phyloP scores from a whole-genome alignment of 2,888 invertebrate species.

The Loripinus fragilis region DNA sequence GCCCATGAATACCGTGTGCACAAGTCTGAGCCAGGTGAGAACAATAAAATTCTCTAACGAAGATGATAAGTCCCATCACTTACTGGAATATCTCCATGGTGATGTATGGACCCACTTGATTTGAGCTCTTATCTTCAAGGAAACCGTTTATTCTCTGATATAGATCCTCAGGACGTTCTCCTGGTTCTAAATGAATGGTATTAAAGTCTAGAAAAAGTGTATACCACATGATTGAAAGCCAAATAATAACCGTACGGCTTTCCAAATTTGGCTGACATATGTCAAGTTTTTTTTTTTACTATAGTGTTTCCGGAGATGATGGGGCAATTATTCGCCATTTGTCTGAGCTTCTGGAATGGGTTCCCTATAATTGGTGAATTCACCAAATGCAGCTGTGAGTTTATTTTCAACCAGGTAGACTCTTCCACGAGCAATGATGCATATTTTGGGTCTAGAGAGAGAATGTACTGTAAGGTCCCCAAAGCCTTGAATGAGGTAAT shows the following conservation, averaged over 20 bases:
- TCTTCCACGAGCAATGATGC: too few relatives aligned
- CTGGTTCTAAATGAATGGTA: constrained; percentile 40
- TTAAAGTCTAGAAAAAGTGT: constrained; percentile 57
- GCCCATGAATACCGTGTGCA: too few relatives aligned
- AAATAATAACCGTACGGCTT: constrained; percentile 57
- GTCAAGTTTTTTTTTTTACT: constrained; percentile 52
- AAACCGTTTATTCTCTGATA: constrained; percentile 54
- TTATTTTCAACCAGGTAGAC: too few relatives aligned
- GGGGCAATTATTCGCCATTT: constrained; percentile 47
- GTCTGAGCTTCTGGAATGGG: constrained; percentile 25
- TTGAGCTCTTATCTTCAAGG: constrained; percentile 51
- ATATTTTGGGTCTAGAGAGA: too few relatives aligned
- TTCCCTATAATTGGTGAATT: too few relatives aligned
- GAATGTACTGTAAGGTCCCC: too few relatives aligned
- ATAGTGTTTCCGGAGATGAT: constrained; percentile 46
- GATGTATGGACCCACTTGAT: constrained; percentile 1
- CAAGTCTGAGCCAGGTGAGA: background rate
- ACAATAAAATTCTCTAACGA: constrained; percentile 1
- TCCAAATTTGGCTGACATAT: constrained; percentile 51
- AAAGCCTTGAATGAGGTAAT: too few relatives aligned
- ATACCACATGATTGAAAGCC: constrained; percentile 65
- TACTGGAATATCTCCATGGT: constrained; percentile 13
- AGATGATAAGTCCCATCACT: background rate
- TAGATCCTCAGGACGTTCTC: constrained; percentile 58
- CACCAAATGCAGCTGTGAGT: too few relatives aligned